Conservation (phyloP, 2,797 vertebrate species). For the Lacerta viridis region DNA sequence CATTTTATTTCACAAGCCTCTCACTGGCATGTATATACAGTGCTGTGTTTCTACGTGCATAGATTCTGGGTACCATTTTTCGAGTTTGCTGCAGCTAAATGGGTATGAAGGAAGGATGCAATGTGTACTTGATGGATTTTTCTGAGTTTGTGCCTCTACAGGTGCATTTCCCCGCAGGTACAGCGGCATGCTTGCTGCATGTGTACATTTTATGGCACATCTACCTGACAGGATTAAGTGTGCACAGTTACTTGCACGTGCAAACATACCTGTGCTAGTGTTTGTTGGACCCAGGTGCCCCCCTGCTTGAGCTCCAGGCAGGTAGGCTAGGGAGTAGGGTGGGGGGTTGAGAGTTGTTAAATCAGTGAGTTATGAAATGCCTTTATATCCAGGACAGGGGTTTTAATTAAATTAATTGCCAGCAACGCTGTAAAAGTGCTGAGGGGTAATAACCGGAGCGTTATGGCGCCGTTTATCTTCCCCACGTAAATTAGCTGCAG, state of each 20-base stretch:
- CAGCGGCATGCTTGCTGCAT: neutral
- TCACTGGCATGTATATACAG: neutral
- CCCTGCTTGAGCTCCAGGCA: neutral
- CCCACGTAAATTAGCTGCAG: constrained; percentile 82
- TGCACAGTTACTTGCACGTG: neutral
- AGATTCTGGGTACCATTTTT: neutral
- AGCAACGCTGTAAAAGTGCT: constrained; percentile 90
- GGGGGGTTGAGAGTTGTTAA: constrained; percentile 80
- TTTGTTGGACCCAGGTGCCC: neutral
- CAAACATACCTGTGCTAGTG: neutral
- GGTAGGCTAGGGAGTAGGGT: constrained; percentile 8
- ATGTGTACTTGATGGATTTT: neutral
- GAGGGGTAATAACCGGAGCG: constrained; percentile 90
- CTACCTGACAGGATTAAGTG: neutral
- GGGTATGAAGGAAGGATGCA: neutral
- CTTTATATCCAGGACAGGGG: constrained; percentile 87
- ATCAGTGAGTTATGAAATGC: constrained; percentile 89
- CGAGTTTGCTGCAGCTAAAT: neutral
- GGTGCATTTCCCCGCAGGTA: neutral
- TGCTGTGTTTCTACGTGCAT: neutral
- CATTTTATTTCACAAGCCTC: neutral
- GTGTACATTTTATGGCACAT: neutral
- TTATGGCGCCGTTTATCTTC: constrained; percentile 88
- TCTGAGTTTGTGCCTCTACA: neutral
- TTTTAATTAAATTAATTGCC: constrained; percentile 98